Evolutionary conservation across 92 coral and sea anemone genomes (phyloP).

Genomic region (Metridium senile): DNA sequence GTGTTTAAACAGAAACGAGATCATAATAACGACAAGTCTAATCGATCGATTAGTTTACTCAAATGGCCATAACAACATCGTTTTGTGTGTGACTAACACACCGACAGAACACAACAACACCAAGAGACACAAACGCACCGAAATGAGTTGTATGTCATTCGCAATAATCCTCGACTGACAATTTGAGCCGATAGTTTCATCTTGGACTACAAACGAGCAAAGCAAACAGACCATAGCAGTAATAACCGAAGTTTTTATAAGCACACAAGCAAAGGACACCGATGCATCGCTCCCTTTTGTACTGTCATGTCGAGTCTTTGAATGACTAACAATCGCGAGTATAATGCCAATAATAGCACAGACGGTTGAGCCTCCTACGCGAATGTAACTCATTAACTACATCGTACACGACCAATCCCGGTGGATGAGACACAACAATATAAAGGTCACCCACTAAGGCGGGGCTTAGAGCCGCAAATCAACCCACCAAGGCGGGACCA

Average conservation of each 20-base stretch:
- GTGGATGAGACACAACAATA: constrained; percentile 91
- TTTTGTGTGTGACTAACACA: constrained; percentile 8
- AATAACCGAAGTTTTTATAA: constrained; percentile 60
- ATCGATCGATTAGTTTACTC: constrained; percentile 28
- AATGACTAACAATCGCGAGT: constrained; percentile 76
- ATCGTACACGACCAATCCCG: constrained; percentile 74
- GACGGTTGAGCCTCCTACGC: constrained; percentile 77
- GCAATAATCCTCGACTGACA: not conserved
- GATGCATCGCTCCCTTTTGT: constrained; percentile 86
- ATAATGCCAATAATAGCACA: constrained; percentile 75
- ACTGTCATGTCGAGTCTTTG: constrained; percentile 84
- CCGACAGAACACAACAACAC: not conserved
- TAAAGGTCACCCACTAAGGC: constrained; percentile 89
- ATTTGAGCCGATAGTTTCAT: not conserved
- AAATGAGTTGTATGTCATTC: not conserved
- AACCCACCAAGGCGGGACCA: constrained; percentile 99
- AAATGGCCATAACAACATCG: not conserved
- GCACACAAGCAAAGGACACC: constrained; percentile 72
- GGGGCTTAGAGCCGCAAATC: constrained; percentile 87
- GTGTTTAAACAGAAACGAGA: constrained; percentile 17
- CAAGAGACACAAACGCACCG: constrained; percentile 27
- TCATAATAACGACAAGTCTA: constrained; percentile 12
- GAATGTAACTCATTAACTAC: constrained; percentile 75
- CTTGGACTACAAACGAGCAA: constrained; percentile 48
- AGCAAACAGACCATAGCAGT: constrained; percentile 68